Percentiles rank a stretch among this genome's conserved stretches.
Evolutionary conservation across 2,797 vertebrate species (phyloP).

Genomic region (Austrolebias charrua): DNA sequence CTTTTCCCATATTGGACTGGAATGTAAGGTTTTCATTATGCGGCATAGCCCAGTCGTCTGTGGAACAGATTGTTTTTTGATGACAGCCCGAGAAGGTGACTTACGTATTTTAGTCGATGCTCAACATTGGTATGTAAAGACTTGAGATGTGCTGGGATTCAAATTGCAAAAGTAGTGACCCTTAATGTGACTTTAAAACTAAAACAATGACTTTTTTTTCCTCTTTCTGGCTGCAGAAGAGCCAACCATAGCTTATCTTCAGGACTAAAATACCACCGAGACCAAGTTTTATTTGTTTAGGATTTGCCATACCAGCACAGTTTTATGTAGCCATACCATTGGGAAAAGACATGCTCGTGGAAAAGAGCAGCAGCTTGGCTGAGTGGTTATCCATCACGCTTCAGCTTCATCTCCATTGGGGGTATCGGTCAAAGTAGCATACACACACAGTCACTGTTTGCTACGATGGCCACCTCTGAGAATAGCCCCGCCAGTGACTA

Average conservation of each 20-base stretch:
- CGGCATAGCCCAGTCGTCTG: slow-evolving; percentile 45
- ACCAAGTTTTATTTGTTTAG: slow-evolving; percentile 50
- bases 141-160: slow-evolving; percentile 13
- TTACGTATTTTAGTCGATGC: slow-evolving; percentile 51
- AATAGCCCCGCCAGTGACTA: slow-evolving; percentile 59
- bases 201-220: background rate
- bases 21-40: slow-evolving; percentile 67
- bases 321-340: slow-evolving; percentile 49
- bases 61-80: slow-evolving; percentile 71
- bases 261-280: slow-evolving; percentile 4
- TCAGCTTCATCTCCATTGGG: slow-evolving; percentile 60
- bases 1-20: slow-evolving; percentile 46
- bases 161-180: too few relatives aligned
- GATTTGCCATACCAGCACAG: slow-evolving; percentile 53
- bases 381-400: slow-evolving; percentile 73
- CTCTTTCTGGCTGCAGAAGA: slow-evolving; percentile 17
- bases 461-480: slow-evolving; percentile 62
- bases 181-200: background rate
- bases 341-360: slow-evolving; percentile 46
- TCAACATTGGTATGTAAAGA: slow-evolving; percentile 47
- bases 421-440: slow-evolving; percentile 57
- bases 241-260: background rate
- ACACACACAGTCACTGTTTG: slow-evolving; percentile 43
- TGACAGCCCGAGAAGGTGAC: slow-evolving; percentile 68
- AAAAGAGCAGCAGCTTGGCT: slow-evolving; percentile 58